Evolutionary conservation across 2,888 invertebrate genomes (phyloP), one percentile per base, ranked within the genome.

Genomic region (Pseudococcus longispinus): DNA sequence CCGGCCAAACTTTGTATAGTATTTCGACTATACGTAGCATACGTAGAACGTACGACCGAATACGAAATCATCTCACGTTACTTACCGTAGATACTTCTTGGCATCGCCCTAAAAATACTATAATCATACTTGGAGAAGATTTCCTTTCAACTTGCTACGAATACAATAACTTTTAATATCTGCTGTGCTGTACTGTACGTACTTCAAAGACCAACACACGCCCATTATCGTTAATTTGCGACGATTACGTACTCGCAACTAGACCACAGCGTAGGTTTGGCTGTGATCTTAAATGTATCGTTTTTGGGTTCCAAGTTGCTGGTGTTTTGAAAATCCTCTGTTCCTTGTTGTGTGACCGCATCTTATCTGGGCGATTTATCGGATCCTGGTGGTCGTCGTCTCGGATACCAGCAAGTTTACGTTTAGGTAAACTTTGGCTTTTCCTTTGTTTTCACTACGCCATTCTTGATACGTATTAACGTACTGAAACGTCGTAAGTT

Each of bases 1-100:
- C 77, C 77, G 70, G 70, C 70, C 70, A 70, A 70, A 70, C 70
- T 70, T 70, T 70, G 18, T 18, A 70, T 60, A 60, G 70, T 70
- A 70, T 70, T 70, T 70, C 29, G 70, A 70, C 29, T 70, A 60
- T 60, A 60, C 37, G 37, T 9, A 37, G n/a, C 9, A 37, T 37
- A 37, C 5, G 37, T 37, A 37, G n/a, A n/a, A n/a, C n/a, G n/a
- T 37, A 37, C 60, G 60, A 29, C 29, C 70, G 70, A 70, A 70
- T 29, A 70, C 70, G 15, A 70, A 70, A 70, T 29, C 70, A 70
- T 70, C 70, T 70, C 70, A 70, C 70, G 70, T 26, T 70, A 70
- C 70, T 55, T 55, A 55, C 37, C 37, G 37, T 37, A 37, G 37
- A 37, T 32, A 32, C 51, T 55, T 60, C 60, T 70, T 29, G 70